A percentile compares a stretch with the other conserved stretches of the same genome.
phyloP scores from a whole-genome alignment of 2,113 vertebrate species.

The Agapornis roseicollis region DNA sequence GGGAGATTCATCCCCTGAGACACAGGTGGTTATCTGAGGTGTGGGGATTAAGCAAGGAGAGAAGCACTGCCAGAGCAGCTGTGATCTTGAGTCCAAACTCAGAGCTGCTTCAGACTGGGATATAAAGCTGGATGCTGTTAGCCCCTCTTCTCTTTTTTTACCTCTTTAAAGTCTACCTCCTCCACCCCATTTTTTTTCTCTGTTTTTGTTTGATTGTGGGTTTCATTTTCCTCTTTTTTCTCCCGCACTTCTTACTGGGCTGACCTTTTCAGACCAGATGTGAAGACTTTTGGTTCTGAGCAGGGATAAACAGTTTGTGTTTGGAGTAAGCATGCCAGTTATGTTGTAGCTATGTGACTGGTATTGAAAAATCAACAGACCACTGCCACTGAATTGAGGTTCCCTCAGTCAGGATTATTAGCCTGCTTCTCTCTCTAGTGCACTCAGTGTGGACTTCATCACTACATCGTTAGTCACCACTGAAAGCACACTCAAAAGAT shows the following conservation, averaged over 20 bases:
- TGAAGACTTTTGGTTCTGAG: neutral
- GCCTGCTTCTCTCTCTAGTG: neutral
- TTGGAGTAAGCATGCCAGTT: neutral
- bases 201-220: neutral
- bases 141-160: fast-evolving
- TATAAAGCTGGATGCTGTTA: neutral
- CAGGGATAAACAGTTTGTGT: fast-evolving
- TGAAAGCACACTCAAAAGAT: neutral
- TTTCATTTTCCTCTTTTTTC: neutral
- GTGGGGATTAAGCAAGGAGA: neutral
- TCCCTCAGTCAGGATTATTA: neutral
- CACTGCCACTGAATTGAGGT: neutral
- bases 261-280: neutral
- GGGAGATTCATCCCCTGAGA: neutral
- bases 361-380: neutral
- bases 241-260: neutral
- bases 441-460: neutral
- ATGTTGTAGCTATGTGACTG: neutral
- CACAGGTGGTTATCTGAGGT: neutral
- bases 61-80: neutral
- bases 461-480: neutral
- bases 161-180: neutral
- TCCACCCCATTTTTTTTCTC: too few species aligned
- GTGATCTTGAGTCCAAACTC: neutral
- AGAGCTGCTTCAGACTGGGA: neutral